Percentiles rank a stretch among this genome's conserved stretches.
These are phyloP conservation scores for Teleogryllus occipitalis DNA, from an alignment of 1,140 invertebrate genomes.

Conservation along the genomic window DNA sequence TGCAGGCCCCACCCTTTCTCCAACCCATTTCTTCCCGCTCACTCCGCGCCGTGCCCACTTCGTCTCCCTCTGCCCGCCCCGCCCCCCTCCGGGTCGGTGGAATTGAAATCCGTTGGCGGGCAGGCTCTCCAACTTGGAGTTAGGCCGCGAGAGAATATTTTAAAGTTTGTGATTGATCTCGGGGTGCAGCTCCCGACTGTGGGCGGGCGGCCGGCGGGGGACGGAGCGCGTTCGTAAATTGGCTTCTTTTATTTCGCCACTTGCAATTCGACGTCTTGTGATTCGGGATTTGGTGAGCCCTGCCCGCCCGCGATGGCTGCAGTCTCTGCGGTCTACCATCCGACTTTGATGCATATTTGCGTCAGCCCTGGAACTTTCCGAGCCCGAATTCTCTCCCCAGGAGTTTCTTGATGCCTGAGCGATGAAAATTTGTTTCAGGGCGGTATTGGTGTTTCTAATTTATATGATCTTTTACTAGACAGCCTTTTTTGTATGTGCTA, in stretches of 20 bases:
- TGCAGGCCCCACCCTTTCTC: background rate
- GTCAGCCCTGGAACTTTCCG: too few relatives aligned
- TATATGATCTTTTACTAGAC: too few relatives aligned
- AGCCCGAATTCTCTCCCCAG: too few relatives aligned
- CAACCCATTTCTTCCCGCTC: background rate
- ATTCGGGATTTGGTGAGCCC: background rate
- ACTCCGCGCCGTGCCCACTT: background rate
- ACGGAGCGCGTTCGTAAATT: background rate
- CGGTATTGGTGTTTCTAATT: too few relatives aligned
- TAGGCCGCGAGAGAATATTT: background rate
- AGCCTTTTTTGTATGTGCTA: too few relatives aligned
- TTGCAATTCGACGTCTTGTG: background rate
- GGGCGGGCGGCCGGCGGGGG: too few relatives aligned
- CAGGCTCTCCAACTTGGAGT: background rate
- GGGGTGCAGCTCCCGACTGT: background rate
- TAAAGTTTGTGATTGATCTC: slow-evolving; percentile 5
- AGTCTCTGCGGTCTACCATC: too few relatives aligned
- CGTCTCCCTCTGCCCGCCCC: too few relatives aligned
- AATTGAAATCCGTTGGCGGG: background rate
- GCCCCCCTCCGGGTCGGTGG: background rate
- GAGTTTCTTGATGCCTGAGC: too few relatives aligned
- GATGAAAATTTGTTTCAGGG: too few relatives aligned
- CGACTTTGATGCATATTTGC: too few relatives aligned
- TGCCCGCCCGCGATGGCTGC: too few relatives aligned
- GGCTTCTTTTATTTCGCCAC: slow-evolving; percentile 1